Evolutionary conservation across 2,113 vertebrate species (phyloP).

Genomic region (Etheostoma spectabile): DNA sequence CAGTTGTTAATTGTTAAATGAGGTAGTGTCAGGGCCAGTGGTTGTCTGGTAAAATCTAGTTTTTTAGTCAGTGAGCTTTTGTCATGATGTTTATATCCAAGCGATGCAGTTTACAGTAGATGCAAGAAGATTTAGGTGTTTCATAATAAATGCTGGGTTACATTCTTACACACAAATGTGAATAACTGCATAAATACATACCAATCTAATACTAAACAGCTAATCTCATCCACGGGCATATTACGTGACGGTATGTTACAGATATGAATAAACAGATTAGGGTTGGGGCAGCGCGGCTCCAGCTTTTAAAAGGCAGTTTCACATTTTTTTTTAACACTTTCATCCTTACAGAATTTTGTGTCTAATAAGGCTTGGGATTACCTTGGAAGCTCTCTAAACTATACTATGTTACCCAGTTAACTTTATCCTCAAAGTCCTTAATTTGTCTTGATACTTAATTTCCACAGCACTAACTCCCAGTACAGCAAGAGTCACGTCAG

Average conservation of each 20-base stretch:
- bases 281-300: conserved; percentile 17
- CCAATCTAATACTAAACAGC: conserved; percentile 27
- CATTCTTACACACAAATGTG: conserved; percentile 19
- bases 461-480: too few relatives aligned
- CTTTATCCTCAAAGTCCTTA: neutral
- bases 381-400: conserved; percentile 1
- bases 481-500: too few relatives aligned
- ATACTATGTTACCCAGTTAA: neutral
- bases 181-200: conserved; percentile 45
- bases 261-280: conserved; percentile 30
- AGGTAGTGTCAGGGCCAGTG: conserved; percentile 45
- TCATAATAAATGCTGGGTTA: conserved; percentile 36
- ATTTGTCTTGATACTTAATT: too few relatives aligned
- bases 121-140: conserved; percentile 45
- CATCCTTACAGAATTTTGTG: conserved; percentile 3
- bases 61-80: conserved; percentile 47
- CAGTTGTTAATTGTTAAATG: conserved; percentile 49
- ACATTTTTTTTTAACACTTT: neutral
- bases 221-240: conserved; percentile 24
- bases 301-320: neutral
- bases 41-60: conserved; percentile 43
- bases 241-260: conserved; percentile 20
- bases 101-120: conserved; percentile 51
- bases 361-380: neutral
- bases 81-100: conserved; percentile 37